Percentiles rank a stretch among this genome's conserved stretches.
Conservation (phyloP, 2,797 vertebrate species). For the Pantherophis alleghaniensis region DNA sequence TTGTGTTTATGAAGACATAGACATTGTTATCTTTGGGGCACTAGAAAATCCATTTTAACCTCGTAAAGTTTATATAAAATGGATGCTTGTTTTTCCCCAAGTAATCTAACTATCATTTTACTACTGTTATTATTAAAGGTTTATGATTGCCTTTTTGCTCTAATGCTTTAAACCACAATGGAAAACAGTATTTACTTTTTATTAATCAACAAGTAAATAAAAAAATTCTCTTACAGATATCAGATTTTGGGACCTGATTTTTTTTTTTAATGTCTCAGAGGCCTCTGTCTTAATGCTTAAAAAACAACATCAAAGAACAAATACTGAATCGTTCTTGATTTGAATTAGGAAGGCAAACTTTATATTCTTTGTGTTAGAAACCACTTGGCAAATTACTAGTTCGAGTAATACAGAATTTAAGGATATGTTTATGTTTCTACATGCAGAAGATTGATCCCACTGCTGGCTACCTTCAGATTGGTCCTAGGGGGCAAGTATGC, state of each 20-base stretch:
- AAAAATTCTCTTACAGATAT: neutral
- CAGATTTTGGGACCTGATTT: neutral
- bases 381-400: neutral
- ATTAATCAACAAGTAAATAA: neutral
- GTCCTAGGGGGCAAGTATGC: neutral
- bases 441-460: neutral
- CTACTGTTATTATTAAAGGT: neutral
- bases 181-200: neutral
- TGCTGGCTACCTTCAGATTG: neutral
- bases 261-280: neutral
- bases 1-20: neutral
- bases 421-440: neutral
- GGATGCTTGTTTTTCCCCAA: neutral
- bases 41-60: neutral
- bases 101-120: neutral
- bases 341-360: neutral
- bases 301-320: neutral
- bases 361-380: neutral
- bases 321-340: neutral
- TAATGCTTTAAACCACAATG: neutral
- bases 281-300: neutral
- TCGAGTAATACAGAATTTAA: neutral
- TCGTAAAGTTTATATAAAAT: neutral
- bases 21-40: neutral
- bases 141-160: neutral